Evolutionary conservation across 2,797 vertebrate genomes (phyloP).

Genomic region (Cirrhinus molitorella): DNA sequence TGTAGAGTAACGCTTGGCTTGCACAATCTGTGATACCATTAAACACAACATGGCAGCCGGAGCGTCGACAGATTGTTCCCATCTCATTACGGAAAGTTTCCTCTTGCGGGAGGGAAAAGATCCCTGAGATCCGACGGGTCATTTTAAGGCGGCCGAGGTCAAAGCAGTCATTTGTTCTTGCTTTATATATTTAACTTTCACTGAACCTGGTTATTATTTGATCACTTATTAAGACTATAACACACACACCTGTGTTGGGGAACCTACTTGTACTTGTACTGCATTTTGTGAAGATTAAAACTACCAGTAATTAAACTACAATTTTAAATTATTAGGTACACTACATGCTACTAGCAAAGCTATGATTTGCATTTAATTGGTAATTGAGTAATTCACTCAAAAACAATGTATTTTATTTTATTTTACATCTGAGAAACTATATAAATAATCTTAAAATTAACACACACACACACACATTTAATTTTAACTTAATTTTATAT

Average conservation of each 20-base stretch:
- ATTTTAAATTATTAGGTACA: too few species aligned
- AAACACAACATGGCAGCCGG: conserved; percentile 41
- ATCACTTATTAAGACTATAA: background rate
- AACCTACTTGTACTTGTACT: background rate
- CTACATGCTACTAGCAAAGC: too few species aligned
- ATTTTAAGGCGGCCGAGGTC: background rate
- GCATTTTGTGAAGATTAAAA: background rate
- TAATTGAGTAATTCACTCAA: too few species aligned
- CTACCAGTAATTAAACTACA: too few species aligned
- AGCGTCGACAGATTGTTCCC: conserved; percentile 33
- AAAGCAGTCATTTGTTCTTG: background rate
- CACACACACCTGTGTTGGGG: too few species aligned
- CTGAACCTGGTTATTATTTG: background rate
- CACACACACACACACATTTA: too few species aligned
- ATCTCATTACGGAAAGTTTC: conserved; percentile 36
- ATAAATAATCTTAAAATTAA: too few species aligned
- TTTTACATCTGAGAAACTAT: too few species aligned
- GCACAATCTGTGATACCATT: conserved; percentile 49
- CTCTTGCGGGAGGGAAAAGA: background rate
- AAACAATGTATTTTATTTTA: too few species aligned
- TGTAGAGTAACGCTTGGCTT: conserved; percentile 44
- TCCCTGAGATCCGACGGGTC: background rate
- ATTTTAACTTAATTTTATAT: too few species aligned
- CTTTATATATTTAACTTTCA: background rate
- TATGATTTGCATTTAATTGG: too few species aligned